Evolutionary conservation across 2,797 vertebrate species (phyloP).

Genomic region (Aldrovandia affinis): DNA sequence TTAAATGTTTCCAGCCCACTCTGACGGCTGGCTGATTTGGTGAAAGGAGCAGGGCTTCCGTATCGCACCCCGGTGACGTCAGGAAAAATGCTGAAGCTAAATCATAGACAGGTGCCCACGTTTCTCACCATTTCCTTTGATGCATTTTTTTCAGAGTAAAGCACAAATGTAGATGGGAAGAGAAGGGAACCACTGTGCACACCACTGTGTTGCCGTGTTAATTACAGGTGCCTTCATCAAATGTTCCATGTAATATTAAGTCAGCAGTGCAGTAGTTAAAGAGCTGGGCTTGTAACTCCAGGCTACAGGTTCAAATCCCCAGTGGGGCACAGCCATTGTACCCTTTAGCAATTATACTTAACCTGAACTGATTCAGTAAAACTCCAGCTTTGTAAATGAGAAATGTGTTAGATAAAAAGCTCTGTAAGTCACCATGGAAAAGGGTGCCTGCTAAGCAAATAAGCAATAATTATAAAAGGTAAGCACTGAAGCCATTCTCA

Average conservation of each 20-base stretch:
- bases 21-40: constrained; percentile 11
- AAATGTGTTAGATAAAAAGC: not conserved
- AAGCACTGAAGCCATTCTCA: not conserved
- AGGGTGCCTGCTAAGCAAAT: not conserved
- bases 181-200: constrained; percentile 16
- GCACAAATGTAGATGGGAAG: constrained; percentile 25
- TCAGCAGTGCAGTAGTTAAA: not conserved
- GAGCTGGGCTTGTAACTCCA: not conserved
- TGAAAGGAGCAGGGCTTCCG: constrained; percentile 4
- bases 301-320: not conserved
- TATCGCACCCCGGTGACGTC: not conserved
- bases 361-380: no score
- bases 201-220: constrained; percentile 29
- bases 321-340: not conserved
- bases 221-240: constrained; percentile 26
- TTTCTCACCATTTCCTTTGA: constrained; percentile 32
- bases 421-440: not conserved
- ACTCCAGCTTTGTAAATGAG: not conserved
- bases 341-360: no score
- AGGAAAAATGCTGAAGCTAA: not conserved
- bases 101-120: not conserved
- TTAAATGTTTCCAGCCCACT: constrained; percentile 10
- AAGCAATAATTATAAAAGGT: not conserved
- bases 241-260: constrained; percentile 9
- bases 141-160: constrained; percentile 21